Evolutionary conservation across 2,888 invertebrate genomes (phyloP), one percentile per base, ranked within the genome.

Genomic region (Ormyrus thymus): DNA sequence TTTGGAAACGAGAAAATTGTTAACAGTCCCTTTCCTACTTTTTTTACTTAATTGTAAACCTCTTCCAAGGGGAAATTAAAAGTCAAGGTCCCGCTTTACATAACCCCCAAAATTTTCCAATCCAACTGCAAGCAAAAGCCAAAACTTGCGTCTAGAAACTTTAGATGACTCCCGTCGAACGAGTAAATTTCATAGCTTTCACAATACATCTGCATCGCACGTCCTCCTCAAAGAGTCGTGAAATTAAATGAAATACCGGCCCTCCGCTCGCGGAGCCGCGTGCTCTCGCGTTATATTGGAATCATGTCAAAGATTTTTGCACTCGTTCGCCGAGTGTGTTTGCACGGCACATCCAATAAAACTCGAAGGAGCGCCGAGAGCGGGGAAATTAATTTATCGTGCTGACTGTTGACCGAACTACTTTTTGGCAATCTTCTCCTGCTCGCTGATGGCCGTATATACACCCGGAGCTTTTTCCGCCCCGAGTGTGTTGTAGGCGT

Each of bases 331-430:
- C 59, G 46, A 48, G 59, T 55, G 43, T 64, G 56, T 64, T 73
- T 74, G 43, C 64, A 48, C 56, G 4, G 50, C 61, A 6, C 45
- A 13, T 72, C 48, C 64, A 64, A 65, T 74, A 65, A 43, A 56
- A 56, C 53, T 56, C 29, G 58, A 46, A 62, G 53, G 29, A 29
- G 29, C 29, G 29, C 29, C 29, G 29, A 29, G 29, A n/a, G 29
- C 29, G 29, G 29, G 50, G 76, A 76, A 76, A 76, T 76, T 76
- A 70, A 76, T 76, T 76, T 70, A 70, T 76, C 66, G 45, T 43
- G 29, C 29, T 6, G 5, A 3, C 43, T 65, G 65, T 76, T 76
- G 76, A 76, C 76, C 53, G 61, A 76, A 62, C 69, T 62, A 76
- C 76, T 69, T 75, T 76, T 76, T 76, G 76, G 76, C 69, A 76